A percentile compares a stretch with the other conserved stretches of the same genome.
Evolutionary conservation across 2,797 vertebrate species (phyloP).

Genomic region (Lophotriccus pileatus): DNA sequence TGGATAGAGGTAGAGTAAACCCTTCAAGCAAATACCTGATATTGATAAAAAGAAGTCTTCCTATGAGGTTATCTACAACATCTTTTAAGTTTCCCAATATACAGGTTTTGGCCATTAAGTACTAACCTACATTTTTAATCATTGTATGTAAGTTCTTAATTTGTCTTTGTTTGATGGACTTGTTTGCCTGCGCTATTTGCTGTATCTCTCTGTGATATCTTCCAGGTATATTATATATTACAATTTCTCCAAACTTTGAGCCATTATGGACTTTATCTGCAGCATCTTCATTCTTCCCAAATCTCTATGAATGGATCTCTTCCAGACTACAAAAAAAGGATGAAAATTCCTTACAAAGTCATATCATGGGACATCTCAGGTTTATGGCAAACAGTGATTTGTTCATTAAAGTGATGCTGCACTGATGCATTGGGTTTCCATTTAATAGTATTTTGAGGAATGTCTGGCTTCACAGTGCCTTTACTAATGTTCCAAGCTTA

Average conservation of each 20-base stretch:
- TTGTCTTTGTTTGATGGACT: neutral
- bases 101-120: neutral
- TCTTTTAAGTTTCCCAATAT: neutral
- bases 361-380: neutral
- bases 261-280: neutral
- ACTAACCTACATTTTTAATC: neutral
- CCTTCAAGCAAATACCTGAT: neutral
- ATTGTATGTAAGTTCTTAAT: neutral
- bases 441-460: neutral
- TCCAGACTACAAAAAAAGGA: neutral
- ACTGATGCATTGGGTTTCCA: neutral
- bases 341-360: neutral
- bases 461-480: neutral
- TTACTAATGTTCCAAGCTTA: neutral
- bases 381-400: neutral
- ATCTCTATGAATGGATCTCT: neutral
- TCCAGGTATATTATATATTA: neutral
- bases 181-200: neutral
- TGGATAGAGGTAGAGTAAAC: neutral
- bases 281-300: neutral
- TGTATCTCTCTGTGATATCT: neutral
- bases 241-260: neutral
- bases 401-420: neutral
- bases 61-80: neutral
- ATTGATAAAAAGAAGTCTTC: neutral